Base-by-base conservation (phyloP, 2,113 vertebrate species). In the Muntiacus reevesi region DNA sequence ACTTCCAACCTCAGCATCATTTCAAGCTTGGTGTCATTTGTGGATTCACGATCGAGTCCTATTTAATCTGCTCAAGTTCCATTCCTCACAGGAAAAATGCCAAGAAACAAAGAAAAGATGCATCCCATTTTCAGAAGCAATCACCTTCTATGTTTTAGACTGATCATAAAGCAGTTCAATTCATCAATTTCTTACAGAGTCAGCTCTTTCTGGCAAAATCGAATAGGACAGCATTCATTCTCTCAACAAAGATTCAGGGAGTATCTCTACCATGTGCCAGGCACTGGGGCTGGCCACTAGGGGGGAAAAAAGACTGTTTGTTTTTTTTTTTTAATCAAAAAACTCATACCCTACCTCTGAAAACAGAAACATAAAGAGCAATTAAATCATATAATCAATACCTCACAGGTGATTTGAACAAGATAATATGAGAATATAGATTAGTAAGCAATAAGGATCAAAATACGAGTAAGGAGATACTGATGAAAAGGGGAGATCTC, bases 11-110 rank as follows among this genome's bases (percentile, higher is more conserved):
- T 94, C 88, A 92, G 93, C 67, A 92, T 97, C 94, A 97, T 93
- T 90, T 95, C 93, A 95, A 85, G 64, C n/a, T 96, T 89, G 36
- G 94, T 98, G 85, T 97, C 98, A 96, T 95, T 97, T 97, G 91
- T 96, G 90, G 90, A 97, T 94, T 94, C 88, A 94, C 97, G 71
- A 89, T 40, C 52, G 81, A 97, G 94, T 96, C 87, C 96, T 92
- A 43, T 92, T 97, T 98, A 96, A 97, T 96, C 86, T 98, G 57
- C 74, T 96, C 84, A 92, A 94, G 85, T 94, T 95, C 86, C 90
- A 94, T 79, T 93, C 62, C 33, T 74, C 64, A 92, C 12, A 94
- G 95, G 81, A 93, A 95, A 97, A 94, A 82, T 45, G 85, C 87
- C 91, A 94, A 94, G 78, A 79, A 97, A 91, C 76, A 92, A 94